phyloP scores from a whole-genome alignment of 2,888 invertebrate genomes.

The Lepidonotus clava region DNA sequence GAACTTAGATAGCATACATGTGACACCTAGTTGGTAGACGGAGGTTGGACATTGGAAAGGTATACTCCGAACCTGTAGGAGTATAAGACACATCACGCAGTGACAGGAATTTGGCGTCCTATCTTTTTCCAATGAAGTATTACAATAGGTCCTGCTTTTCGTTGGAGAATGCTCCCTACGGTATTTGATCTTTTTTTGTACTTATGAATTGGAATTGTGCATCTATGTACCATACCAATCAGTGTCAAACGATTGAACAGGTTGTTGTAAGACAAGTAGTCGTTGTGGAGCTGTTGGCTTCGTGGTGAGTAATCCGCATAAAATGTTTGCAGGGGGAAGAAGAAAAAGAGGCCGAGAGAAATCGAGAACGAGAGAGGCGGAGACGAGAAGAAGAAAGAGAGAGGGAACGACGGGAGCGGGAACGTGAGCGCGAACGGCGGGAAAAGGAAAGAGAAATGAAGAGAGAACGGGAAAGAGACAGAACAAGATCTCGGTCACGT shows the following conservation, averaged over 20 bases:
- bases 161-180: neutral
- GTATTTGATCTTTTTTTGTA: too few relatives aligned
- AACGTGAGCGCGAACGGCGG: conserved; percentile 75
- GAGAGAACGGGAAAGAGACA: conserved; percentile 71
- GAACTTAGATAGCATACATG: too few relatives aligned
- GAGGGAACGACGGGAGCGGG: conserved; percentile 80
- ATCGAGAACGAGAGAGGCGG: conserved; percentile 78
- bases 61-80: too few relatives aligned
- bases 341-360: conserved; percentile 54
- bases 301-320: neutral
- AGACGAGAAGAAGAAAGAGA: conserved; percentile 75
- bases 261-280: neutral
- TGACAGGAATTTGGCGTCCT: neutral
- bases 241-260: neutral
- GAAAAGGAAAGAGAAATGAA: conserved; percentile 70
- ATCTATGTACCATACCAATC: neutral
- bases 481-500: conserved; percentile 68
- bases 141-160: too few relatives aligned
- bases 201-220: neutral
- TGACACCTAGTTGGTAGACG: too few relatives aligned
- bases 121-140: too few relatives aligned
- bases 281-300: neutral
- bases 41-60: too few relatives aligned
- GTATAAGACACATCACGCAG: too few relatives aligned
- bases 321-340: conserved; percentile 58